Evolutionary conservation across 2,113 vertebrate species (phyloP).

Genomic region (Saccopteryx leptura): DNA sequence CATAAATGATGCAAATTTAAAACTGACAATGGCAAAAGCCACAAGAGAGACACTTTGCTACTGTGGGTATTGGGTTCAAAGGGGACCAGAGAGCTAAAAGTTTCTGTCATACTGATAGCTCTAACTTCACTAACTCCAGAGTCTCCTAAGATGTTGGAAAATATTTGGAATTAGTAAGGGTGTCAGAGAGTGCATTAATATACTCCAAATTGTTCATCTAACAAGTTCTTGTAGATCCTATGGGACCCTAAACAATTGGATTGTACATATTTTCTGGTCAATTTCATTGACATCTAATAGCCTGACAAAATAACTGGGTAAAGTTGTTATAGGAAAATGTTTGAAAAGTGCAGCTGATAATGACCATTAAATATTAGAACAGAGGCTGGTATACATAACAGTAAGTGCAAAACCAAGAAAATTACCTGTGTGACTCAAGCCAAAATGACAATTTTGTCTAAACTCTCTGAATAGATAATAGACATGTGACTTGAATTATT

Average conservation of each 20-base stretch:
- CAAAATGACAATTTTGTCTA: not conserved
- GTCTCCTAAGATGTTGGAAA: not conserved
- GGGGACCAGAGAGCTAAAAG: not conserved
- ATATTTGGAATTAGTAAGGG: not conserved
- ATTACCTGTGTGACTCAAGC: not conserved
- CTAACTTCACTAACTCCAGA: not conserved
- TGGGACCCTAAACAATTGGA: not conserved
- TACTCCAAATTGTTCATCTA: not conserved
- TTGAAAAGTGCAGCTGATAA: not conserved
- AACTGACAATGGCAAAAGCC: conserved; percentile 13
- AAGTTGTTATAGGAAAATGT: not conserved
- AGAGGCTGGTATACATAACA: not conserved
- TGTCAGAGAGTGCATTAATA: not conserved
- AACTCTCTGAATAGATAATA: not conserved
- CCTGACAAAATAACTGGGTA: not conserved
- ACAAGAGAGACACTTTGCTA: not conserved
- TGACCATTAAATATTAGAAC: conserved; percentile 48
- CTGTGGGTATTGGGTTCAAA: not conserved
- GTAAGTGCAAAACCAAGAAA: not conserved
- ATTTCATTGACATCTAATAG: conserved; percentile 2
- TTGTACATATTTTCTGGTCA: not conserved
- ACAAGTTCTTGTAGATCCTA: not conserved
- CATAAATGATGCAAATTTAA: not conserved
- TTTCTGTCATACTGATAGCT: not conserved
- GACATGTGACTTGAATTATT: not conserved